These are phyloP conservation scores for Adelges cooleyi DNA, from an alignment of 1,140 invertebrate species.

Conservation along the genomic window DNA sequence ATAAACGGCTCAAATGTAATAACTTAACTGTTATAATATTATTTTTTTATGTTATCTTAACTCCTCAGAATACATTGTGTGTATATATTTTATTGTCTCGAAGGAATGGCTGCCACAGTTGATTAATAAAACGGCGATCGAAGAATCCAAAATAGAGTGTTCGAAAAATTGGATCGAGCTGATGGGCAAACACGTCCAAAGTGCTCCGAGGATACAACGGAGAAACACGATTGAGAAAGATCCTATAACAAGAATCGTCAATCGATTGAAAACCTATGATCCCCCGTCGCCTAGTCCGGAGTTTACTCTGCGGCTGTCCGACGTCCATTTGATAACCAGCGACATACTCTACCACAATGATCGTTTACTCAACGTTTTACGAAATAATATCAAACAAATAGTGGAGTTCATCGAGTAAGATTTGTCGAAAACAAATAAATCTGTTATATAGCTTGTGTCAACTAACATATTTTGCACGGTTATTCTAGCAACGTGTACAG, in stretches of 20 bases:
- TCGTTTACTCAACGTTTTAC: neutral
- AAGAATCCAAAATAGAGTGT: conserved; percentile 42
- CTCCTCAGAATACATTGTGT: too few species aligned
- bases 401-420: neutral
- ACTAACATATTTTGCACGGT: neutral
- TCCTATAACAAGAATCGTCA: conserved; percentile 32
- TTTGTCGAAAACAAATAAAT: too few species aligned
- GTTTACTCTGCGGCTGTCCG: conserved; percentile 31
- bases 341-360: conserved; percentile 7
- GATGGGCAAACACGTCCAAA: conserved; percentile 27
- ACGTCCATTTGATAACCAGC: neutral
- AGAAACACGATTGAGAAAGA: conserved; percentile 29
- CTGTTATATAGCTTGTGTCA: neutral
- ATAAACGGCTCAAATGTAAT: conserved; percentile 44
- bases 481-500: neutral
- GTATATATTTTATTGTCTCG: conserved; percentile 28
- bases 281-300: conserved; percentile 42
- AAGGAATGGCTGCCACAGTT: conserved; percentile 55
- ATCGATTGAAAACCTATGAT: conserved; percentile 49
- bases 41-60: too few species aligned
- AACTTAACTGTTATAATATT: too few species aligned
- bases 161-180: conserved; percentile 41
- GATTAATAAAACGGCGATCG: conserved; percentile 47
- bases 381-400: conserved; percentile 19
- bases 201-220: neutral